Conservation (phyloP, 2,113 vertebrate species). For the Ammodytes dubius region DNA sequence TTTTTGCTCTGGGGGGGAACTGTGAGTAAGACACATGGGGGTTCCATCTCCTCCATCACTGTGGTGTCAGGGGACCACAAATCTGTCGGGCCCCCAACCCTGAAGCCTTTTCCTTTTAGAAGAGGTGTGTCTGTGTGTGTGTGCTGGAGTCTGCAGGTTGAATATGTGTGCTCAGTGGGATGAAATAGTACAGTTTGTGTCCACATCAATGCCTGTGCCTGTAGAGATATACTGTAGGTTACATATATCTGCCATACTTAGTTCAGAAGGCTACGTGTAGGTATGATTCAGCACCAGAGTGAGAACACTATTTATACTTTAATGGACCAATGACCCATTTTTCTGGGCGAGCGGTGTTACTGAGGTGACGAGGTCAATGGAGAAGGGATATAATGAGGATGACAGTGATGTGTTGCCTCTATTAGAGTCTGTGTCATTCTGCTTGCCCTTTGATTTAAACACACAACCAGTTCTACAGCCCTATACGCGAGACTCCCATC, state of each 20-base stretch:
- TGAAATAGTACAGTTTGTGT: background rate
- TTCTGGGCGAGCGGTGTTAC: slow-evolving; percentile 31
- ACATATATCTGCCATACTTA: background rate
- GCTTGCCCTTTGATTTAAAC: slow-evolving; percentile 66
- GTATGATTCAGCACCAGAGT: slow-evolving; percentile 25
- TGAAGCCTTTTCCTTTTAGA: slow-evolving; percentile 27
- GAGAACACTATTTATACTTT: slow-evolving; percentile 35
- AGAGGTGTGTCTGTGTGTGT: slow-evolving; percentile 26
- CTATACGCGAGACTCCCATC: slow-evolving; percentile 52
- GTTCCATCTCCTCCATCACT: slow-evolving; percentile 35
- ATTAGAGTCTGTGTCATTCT: slow-evolving; percentile 46
- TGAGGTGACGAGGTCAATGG: slow-evolving; percentile 59
- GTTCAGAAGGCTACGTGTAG: background rate
- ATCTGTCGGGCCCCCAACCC: slow-evolving; percentile 27
- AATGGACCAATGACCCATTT: slow-evolving; percentile 47
- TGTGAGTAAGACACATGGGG: slow-evolving; percentile 35
- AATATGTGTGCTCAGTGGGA: background rate
- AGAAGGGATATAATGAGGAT: slow-evolving; percentile 62
- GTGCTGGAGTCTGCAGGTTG: background rate
- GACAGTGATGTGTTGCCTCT: slow-evolving; percentile 66
- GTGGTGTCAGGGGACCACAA: slow-evolving; percentile 49
- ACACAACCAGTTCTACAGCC: slow-evolving; percentile 34
- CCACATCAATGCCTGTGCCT: slow-evolving; percentile 1
- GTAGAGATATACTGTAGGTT: background rate
- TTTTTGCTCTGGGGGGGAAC: slow-evolving; percentile 41